A percentile compares a stretch with the other conserved stretches of the same genome.
These are phyloP conservation scores for Clarias magur DNA, from an alignment of 2,113 vertebrate genomes.

Conservation along the genomic window DNA sequence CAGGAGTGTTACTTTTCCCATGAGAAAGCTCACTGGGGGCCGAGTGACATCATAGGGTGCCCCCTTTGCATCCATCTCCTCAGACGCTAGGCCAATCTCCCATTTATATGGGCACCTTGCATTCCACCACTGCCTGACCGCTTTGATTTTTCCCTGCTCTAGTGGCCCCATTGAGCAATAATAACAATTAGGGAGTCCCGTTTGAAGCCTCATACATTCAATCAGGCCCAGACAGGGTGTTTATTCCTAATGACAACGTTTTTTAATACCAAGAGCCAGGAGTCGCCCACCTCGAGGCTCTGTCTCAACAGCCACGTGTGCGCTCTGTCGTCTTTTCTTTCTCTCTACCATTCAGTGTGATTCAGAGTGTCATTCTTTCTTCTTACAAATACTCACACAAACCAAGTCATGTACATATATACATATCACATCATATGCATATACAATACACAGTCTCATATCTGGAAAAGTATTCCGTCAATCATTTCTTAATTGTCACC, in stretches of 20 bases:
- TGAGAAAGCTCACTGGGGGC: constrained; percentile 70
- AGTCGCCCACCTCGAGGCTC: constrained; percentile 50
- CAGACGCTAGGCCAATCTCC: constrained; percentile 38
- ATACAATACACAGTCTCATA: constrained; percentile 3
- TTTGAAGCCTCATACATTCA: constrained; percentile 36
- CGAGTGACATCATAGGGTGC: constrained; percentile 56
- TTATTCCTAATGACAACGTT: constrained; percentile 52
- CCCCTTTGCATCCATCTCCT: constrained; percentile 50
- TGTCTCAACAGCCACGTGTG: not conserved
- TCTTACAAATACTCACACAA: not conserved
- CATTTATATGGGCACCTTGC: constrained; percentile 58
- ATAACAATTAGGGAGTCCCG: constrained; percentile 51
- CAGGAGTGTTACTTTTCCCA: constrained; percentile 81
- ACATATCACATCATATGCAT: not conserved
- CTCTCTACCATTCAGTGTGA: not conserved
- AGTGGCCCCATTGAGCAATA: constrained; percentile 53
- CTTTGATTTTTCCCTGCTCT: constrained; percentile 54
- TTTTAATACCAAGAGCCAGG: constrained; percentile 54
- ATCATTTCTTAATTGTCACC: constrained; percentile 31
- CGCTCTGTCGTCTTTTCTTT: not conserved
- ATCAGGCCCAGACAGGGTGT: constrained; percentile 40
- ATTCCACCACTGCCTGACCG: constrained; percentile 28
- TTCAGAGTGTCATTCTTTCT: not conserved
- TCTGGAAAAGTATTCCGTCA: constrained; percentile 7
- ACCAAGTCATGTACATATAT: not conserved